A percentile compares a stretch with the other conserved stretches of the same genome.
These are phyloP conservation scores for Eumerus sabulonum DNA, from an alignment of 2,888 invertebrate genomes.

Conservation along the genomic window DNA sequence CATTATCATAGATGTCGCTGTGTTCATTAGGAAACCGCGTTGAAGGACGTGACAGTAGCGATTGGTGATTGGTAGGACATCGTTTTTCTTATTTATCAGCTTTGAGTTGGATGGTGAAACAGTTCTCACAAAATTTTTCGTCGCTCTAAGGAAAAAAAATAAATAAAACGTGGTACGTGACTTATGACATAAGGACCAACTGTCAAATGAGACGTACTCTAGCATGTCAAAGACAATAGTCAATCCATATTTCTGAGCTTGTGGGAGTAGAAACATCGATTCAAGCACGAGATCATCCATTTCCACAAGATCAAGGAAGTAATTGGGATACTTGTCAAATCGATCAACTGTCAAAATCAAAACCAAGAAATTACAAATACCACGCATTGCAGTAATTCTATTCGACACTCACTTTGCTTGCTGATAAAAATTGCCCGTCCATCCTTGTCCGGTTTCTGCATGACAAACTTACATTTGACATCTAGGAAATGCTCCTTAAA, in stretches of 20 bases:
- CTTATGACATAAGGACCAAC: too few species aligned
- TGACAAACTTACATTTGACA: conserved; percentile 73
- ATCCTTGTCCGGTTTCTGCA: conserved; percentile 75
- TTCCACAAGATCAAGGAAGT: conserved; percentile 74
- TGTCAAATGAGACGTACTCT: conserved; percentile 71
- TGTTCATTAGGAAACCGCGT: conserved; percentile 74
- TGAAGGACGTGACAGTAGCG: conserved; percentile 76
- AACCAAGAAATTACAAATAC: conserved; percentile 1
- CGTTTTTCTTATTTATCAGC: conserved; percentile 75
- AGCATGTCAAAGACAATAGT: conserved; percentile 76
- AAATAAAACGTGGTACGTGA: too few species aligned
- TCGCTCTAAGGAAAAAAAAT: conserved; percentile 70
- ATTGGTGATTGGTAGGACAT: conserved; percentile 74
- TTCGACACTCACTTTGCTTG: conserved; percentile 35
- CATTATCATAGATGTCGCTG: conserved; percentile 74
- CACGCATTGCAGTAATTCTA: neutral
- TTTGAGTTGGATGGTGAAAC: conserved; percentile 73
- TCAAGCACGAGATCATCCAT: conserved; percentile 77
- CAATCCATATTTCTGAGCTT: conserved; percentile 75
- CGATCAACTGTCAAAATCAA: conserved; percentile 71
- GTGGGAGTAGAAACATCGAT: conserved; percentile 74
- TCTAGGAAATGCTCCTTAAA: conserved; percentile 73
- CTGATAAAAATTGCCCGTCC: conserved; percentile 71
- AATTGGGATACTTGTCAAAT: conserved; percentile 75
- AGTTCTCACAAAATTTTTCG: conserved; percentile 73